Conservation (phyloP, 2,113 vertebrate species). For the Chaetodon trifascialis region DNA sequence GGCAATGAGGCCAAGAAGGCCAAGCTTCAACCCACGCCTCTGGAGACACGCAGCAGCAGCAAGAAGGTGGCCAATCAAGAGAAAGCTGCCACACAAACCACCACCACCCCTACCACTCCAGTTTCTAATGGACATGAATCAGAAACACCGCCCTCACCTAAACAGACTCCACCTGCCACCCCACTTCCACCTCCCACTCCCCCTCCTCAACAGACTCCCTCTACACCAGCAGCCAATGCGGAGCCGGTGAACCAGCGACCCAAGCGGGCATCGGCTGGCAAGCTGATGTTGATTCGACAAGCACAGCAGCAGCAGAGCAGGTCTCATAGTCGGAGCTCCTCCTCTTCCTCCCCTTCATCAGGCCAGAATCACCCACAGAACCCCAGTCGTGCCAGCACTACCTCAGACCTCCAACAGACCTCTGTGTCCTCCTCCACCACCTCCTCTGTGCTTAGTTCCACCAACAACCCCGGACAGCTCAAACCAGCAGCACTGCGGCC, state of each 20-base stretch:
- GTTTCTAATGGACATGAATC: constrained; percentile 89
- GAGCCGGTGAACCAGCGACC: constrained; percentile 89
- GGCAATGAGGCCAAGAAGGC: constrained; percentile 80
- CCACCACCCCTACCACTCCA: constrained; percentile 84
- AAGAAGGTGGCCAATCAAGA: constrained; percentile 85
- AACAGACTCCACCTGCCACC: constrained; percentile 63
- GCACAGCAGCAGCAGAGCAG: constrained; percentile 94
- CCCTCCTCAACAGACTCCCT: constrained; percentile 63
- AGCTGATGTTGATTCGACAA: constrained; percentile 92
- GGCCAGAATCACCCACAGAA: constrained; percentile 74
- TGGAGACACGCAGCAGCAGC: constrained; percentile 90
- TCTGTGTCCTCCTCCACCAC: constrained; percentile 75
- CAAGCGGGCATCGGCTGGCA: constrained; percentile 90
- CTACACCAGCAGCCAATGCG: constrained; percentile 85
- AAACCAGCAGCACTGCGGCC: constrained; percentile 87
- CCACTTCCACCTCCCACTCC: constrained; percentile 52
- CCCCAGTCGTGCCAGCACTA: constrained; percentile 87
- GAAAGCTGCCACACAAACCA: constrained; percentile 71
- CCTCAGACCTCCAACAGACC: constrained; percentile 92
- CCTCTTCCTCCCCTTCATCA: constrained; percentile 72
- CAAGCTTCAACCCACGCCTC: constrained; percentile 75
- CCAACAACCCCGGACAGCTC: constrained; percentile 79
- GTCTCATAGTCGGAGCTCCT: constrained; percentile 85
- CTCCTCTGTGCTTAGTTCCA: constrained; percentile 47
- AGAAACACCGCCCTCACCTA: constrained; percentile 73